A percentile compares a stretch with the other conserved stretches of the same genome.
Evolutionary conservation across 1,140 invertebrate genomes (phyloP).

Genomic region (Heliothis subflexa): DNA sequence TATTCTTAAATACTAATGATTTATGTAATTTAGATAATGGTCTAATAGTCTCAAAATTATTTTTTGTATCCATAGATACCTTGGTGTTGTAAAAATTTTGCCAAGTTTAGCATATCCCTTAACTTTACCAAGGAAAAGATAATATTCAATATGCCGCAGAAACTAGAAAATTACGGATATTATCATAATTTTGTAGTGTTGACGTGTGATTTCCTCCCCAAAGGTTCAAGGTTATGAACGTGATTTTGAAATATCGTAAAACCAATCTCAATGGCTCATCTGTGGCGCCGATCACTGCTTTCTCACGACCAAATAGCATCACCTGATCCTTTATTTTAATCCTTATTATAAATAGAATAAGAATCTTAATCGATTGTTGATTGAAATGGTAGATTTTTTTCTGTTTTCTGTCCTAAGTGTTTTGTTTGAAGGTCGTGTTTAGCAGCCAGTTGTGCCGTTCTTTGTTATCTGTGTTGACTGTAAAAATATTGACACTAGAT

Average conservation of each 20-base stretch:
- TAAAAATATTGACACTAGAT: conserved; percentile 72
- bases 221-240: conserved; percentile 80
- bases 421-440: conserved; percentile 76
- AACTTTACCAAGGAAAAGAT: neutral
- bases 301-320: conserved; percentile 71
- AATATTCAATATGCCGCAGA: conserved; percentile 7
- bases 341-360: conserved; percentile 47
- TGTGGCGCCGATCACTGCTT: conserved; percentile 67
- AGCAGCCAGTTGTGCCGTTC: conserved; percentile 72
- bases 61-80: too few species aligned
- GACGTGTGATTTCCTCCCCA: conserved; percentile 75
- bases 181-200: conserved; percentile 43
- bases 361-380: conserved; percentile 44
- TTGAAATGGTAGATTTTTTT: conserved; percentile 52
- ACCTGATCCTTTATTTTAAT: conserved; percentile 36
- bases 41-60: too few species aligned
- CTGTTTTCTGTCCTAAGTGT: conserved; percentile 67
- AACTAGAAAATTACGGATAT: conserved; percentile 21
- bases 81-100: too few species aligned
- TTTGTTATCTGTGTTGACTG: conserved; percentile 79
- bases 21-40: too few species aligned
- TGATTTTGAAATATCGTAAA: conserved; percentile 84
- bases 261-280: conserved; percentile 75
- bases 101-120: too few species aligned
- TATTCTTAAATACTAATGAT: too few species aligned